Percentiles rank a stretch among this genome's conserved stretches.
phyloP scores from a whole-genome alignment of 2,113 vertebrate species.

The Burhinus bistriatus region DNA sequence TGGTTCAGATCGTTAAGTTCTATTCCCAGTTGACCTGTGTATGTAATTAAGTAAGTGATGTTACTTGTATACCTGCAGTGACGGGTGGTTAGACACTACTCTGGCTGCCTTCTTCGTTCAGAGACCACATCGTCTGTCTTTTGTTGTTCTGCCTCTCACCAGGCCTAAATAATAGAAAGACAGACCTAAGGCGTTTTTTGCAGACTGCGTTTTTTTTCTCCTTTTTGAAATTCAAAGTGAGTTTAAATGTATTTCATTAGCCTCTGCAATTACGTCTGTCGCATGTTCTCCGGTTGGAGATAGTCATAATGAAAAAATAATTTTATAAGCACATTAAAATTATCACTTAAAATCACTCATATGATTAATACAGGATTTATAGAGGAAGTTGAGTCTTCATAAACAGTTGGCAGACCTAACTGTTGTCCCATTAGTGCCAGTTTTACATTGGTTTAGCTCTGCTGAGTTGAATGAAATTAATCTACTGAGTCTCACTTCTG shows the following conservation, averaged over 20 bases:
- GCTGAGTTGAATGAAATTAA: neutral
- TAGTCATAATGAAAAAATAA: neutral
- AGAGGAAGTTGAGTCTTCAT: neutral
- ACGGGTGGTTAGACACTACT: neutral
- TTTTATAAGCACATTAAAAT: neutral
- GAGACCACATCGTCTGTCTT: neutral
- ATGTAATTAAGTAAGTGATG: neutral
- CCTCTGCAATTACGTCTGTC: neutral
- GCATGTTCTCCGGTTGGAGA: neutral
- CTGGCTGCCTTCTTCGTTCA: neutral
- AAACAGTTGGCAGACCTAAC: neutral
- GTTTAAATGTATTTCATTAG: neutral
- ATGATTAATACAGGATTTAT: neutral
- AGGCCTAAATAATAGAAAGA: neutral
- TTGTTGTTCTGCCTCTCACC: neutral
- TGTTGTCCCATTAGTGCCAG: neutral
- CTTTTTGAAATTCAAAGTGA: neutral
- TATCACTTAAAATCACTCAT: neutral
- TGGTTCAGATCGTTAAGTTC: fast-evolving
- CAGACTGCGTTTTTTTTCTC: neutral
- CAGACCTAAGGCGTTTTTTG: neutral
- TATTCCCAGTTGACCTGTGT: neutral
- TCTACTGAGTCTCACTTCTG: neutral
- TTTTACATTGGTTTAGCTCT: neutral
- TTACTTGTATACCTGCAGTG: neutral